A percentile compares a stretch with the other conserved stretches of the same genome.
phyloP scores from a whole-genome alignment of 2,888 invertebrate species.

The Pycnomerus fuliginosus region DNA sequence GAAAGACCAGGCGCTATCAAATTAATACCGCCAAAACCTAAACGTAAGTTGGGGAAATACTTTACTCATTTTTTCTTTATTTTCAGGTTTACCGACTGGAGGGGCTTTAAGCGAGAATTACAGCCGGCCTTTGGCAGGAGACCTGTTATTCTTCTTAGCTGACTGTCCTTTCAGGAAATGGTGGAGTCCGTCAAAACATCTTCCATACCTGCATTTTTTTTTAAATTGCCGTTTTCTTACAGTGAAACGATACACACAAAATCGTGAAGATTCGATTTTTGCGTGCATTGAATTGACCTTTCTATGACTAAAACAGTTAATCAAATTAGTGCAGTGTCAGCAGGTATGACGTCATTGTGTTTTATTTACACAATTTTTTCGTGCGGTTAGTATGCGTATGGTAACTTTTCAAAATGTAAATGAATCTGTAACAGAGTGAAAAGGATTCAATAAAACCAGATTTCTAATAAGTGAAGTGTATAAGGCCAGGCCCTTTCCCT shows the following conservation, averaged over 20 bases:
- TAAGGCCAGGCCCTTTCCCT: slow-evolving; percentile 43
- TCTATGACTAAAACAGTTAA: no score
- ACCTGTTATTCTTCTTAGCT: slow-evolving; percentile 32
- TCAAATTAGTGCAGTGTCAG: slow-evolving; percentile 23
- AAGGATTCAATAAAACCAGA: slow-evolving; percentile 36
- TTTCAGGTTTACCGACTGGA: slow-evolving; percentile 34
- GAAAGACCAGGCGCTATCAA: slow-evolving; percentile 83
- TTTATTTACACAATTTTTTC: slow-evolving; percentile 27
- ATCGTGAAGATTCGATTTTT: no score
- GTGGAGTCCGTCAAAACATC: slow-evolving; percentile 27
- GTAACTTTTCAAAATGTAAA: slow-evolving; percentile 36
- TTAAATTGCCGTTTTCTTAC: no score
- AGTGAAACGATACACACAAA: no score
- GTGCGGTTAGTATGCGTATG: no score
- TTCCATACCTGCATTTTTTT: no score
- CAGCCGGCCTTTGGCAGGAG: slow-evolving; percentile 25
- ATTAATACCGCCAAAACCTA: slow-evolving; percentile 83
- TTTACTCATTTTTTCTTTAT: slow-evolving; percentile 37
- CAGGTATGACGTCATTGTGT: slow-evolving; percentile 24
- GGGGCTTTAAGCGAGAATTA: slow-evolving; percentile 25
- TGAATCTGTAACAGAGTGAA: slow-evolving; percentile 30
- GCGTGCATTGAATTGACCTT: no score
- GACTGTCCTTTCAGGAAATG: slow-evolving; percentile 30
- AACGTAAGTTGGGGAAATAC: slow-evolving; percentile 74
- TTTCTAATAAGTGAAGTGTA: slow-evolving; percentile 38